Evolutionary conservation across 2,797 vertebrate genomes (phyloP), one percentile per base, ranked within the genome.

Genomic region (Ibycter americanus): DNA sequence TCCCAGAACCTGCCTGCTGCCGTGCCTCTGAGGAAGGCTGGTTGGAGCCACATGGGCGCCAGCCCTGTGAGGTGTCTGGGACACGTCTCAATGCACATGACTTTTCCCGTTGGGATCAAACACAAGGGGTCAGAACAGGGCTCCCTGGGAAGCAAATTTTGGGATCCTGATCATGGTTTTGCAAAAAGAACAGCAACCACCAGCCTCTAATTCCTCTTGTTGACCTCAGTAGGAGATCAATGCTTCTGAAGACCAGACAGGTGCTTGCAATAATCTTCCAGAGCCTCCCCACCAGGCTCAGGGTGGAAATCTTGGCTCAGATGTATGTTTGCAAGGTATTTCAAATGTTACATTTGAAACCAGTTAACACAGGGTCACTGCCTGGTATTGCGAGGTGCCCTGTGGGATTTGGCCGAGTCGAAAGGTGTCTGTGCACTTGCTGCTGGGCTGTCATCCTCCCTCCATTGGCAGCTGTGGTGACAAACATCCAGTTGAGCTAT

Each of bases 371-470:
- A 23, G 93, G 93, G 92, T 97, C 97, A 89, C 76, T 94, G 97
- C 89, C 77, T 70, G 80, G 90, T 84, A 91, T 67, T 32, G 40
- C 2, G 19, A 93, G 93, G 72, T 82, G 85, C 86, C 73, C 93
- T 58, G 58, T 1, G 10, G 94, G 96, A 84, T 87, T 85, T 54
- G 73, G 84, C 77, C 6, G 62, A 96, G 96, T 87, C 51, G n/a
- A 94, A 92, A 93, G 67, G 93, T 95, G 88, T 49, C 59, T 72
- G 81, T 16, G 31, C 86, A 74, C 91, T 95, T 90, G 91, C 95
- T 92, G 93, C 91, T 95, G 90, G 83, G 91, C 95, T 97, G 96
- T 97, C 95, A 94, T 73, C 96, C 95, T 95, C 82, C 76, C 65
- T 93, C 72, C 8, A 0, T 38, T 70, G 92, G 90, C 93, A 91